phyloP scores from a whole-genome alignment of 2,113 vertebrate species.

The Prochilodus magdalenae region DNA sequence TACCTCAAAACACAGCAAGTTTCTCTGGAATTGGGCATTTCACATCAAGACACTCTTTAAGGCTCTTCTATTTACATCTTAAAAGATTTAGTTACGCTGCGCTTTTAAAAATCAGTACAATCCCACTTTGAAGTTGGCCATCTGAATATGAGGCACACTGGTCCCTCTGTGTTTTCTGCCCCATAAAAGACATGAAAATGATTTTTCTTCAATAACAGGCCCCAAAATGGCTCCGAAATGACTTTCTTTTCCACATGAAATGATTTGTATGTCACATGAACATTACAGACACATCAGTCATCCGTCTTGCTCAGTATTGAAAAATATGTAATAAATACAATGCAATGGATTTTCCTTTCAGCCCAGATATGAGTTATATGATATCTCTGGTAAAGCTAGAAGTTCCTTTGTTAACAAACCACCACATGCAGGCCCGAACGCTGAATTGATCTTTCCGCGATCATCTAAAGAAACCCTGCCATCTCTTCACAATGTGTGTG shows the following conservation, averaged over 20 bases:
- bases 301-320: background rate
- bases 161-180: background rate
- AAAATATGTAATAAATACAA: slow-evolving; percentile 5
- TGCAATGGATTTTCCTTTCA: background rate
- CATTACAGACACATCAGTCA: background rate
- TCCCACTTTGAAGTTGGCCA: background rate
- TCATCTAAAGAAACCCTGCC: slow-evolving; percentile 25
- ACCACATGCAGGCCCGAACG: background rate
- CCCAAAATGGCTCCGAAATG: background rate
- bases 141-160: background rate
- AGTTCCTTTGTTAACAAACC: slow-evolving; percentile 10
- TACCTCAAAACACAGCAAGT: too few species aligned
- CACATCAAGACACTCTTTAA: too few species aligned
- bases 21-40: too few species aligned
- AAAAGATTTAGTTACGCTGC: too few species aligned
- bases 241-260: background rate
- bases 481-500: slow-evolving; percentile 12
- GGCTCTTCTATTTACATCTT: too few species aligned
- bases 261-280: background rate
- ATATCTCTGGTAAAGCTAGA: background rate
- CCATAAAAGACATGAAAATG: background rate
- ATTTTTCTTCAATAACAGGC: background rate
- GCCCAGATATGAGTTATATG: background rate
- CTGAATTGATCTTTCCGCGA: slow-evolving; percentile 29
- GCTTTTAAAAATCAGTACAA: too few species aligned